Base-by-base conservation (phyloP, 2,113 vertebrate genomes). In the Passer domesticus region DNA sequence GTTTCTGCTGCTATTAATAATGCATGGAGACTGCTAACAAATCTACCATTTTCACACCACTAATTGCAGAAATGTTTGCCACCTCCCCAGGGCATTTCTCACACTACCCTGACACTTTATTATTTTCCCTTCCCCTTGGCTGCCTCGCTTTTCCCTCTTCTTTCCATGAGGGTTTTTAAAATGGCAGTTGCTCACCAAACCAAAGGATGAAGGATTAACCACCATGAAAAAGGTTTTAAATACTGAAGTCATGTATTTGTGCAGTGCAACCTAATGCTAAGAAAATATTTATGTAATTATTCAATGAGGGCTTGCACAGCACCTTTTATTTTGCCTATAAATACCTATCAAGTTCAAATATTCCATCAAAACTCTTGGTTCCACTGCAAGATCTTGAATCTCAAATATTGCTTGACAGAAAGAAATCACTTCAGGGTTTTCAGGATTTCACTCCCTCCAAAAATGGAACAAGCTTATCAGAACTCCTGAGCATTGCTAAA, bases 41-140 rank as follows among this genome's bases (percentile, higher is more conserved):
- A 97, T 84, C 91, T 96, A 76, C 80, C 72, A 64, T 90, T 95
- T 95, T 94, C 95, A 86, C 81, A 87, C 95, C 27, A 17, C 83
- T 97, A 95, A 96, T 96, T 95, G 94, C 90, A 90, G 84, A 87
- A 95, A 62, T 73, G 70, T 85, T 97, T 95, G 79, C 85, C 90
- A 63, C 93, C 69, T 95, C 97, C 95, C 81, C 43, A 53, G 79
- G 95, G 87, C 53, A 81, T 93, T 97, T 94, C 95, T 97, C 93
- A 91, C 95, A 69, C 63, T 75, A 30, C 20, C 87, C 58, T 89
- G 89, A 89, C 83, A 89, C 53, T 75, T 96, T 41, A 85, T 93
- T 68, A 89, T 91, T 83, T 86, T 83, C 16, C 77, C 49, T 63
- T 72, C 31, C 22, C 17, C 18, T 20, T 3, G 2, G 12, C 28